Percentiles rank a stretch among this genome's conserved stretches.
Evolutionary conservation across 2,888 invertebrate species (phyloP).

Genomic region (Rhagonycha lutea): DNA sequence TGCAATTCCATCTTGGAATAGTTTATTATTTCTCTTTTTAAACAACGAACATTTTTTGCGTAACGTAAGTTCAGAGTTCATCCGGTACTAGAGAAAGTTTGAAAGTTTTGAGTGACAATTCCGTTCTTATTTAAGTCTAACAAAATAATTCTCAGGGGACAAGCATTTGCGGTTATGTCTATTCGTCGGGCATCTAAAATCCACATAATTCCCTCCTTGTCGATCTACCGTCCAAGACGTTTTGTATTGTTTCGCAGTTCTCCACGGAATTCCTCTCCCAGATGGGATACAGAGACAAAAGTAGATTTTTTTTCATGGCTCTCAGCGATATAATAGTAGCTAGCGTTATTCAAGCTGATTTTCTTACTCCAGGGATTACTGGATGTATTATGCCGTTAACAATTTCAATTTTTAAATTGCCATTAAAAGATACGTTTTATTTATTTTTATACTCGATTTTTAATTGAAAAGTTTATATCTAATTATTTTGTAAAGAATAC

Average conservation of each 20-base stretch:
- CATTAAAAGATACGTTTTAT: not conserved
- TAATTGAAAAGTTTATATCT: not conserved
- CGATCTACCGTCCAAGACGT: slow-evolving; percentile 73
- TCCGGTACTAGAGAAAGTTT: slow-evolving; percentile 56
- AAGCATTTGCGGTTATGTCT: slow-evolving; percentile 56
- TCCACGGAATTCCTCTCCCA: slow-evolving; percentile 68
- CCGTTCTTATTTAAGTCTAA: slow-evolving; percentile 66
- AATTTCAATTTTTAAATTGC: slow-evolving; percentile 61
- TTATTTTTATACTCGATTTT: not conserved
- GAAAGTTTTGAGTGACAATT: slow-evolving; percentile 59
- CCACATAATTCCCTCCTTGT: slow-evolving; percentile 69
- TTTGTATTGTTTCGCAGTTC: slow-evolving; percentile 68
- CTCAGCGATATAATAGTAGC: slow-evolving; percentile 56
- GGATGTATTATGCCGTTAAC: slow-evolving; percentile 68
- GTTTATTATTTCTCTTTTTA: slow-evolving; percentile 59
- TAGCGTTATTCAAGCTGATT: slow-evolving; percentile 68
- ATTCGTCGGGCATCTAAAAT: slow-evolving; percentile 67
- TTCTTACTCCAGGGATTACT: slow-evolving; percentile 58
- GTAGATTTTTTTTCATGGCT: slow-evolving; percentile 57
- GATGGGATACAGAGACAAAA: slow-evolving; percentile 66
- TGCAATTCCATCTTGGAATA: not conserved
- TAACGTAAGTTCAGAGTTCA: slow-evolving; percentile 59
- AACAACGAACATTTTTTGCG: slow-evolving; percentile 57
- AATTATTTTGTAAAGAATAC: not conserved
- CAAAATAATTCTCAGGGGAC: slow-evolving; percentile 67